Evolutionary conservation across 2,797 vertebrate genomes (phyloP).

Genomic region (Halcyon smyrnensis): DNA sequence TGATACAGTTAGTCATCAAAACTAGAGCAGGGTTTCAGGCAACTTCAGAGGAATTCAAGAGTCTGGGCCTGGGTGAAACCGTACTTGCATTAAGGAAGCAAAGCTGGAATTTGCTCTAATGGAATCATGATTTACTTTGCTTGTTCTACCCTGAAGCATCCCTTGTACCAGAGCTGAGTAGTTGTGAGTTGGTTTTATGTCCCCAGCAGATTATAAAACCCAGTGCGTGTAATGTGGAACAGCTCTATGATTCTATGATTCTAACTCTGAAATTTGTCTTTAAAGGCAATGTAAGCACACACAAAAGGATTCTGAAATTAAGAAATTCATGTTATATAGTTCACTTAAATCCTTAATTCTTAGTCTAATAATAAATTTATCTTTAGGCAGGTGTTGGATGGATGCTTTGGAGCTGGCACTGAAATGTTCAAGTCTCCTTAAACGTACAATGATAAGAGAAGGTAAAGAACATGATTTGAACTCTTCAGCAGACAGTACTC

Average conservation of each 20-base stretch:
- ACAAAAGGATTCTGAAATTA: background rate
- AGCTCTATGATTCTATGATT: background rate
- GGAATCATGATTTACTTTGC: background rate
- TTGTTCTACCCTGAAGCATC: background rate
- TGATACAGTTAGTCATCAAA: background rate
- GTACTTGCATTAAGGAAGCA: background rate
- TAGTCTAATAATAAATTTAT: constrained; percentile 19
- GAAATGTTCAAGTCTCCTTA: constrained; percentile 96
- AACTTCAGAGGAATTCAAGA: background rate
- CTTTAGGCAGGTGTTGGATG: constrained; percentile 97
- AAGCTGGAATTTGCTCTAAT: background rate
- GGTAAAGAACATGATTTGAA: constrained; percentile 92
- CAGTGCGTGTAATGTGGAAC: background rate
- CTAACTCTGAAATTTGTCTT: background rate
- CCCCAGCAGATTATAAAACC: background rate
- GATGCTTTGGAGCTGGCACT: constrained; percentile 96
- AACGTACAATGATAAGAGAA: constrained; percentile 97
- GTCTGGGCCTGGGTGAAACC: background rate
- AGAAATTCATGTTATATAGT: background rate
- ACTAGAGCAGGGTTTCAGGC: background rate
- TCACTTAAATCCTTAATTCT: background rate
- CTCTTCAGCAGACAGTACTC: constrained; percentile 85
- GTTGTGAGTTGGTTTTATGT: background rate
- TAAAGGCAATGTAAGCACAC: background rate
- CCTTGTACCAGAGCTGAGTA: background rate